Percentiles rank a stretch among this genome's conserved stretches.
phyloP scores from a whole-genome alignment of 2,888 invertebrate species.

The Smittia sp. region DNA sequence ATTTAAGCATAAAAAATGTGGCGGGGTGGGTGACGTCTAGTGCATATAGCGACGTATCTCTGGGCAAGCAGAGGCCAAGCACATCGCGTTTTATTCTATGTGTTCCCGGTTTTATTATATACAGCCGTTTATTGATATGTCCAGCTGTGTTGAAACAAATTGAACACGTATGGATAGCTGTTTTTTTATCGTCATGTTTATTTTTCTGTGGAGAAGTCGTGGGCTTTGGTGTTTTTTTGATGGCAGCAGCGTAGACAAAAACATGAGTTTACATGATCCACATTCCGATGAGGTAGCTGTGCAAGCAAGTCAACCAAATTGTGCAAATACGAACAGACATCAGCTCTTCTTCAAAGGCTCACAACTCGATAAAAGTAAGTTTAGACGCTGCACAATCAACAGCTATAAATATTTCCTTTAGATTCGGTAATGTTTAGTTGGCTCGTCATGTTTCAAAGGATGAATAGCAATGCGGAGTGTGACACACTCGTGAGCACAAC shows the following conservation, averaged over 20 bases:
- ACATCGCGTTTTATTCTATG: background rate
- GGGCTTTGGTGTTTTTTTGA: background rate
- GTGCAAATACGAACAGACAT: too few relatives aligned
- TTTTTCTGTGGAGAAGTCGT: conserved; percentile 15
- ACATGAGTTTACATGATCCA: conserved; percentile 25
- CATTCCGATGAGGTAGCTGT: conserved; percentile 29
- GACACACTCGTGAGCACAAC: background rate
- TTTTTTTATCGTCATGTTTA: conserved; percentile 2
- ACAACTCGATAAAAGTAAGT: too few relatives aligned
- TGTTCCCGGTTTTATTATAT: conserved; percentile 18
- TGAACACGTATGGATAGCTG: conserved; percentile 36
- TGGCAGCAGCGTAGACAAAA: conserved; percentile 6
- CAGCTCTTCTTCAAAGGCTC: too few relatives aligned
- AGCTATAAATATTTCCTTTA: too few relatives aligned
- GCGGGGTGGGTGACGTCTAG: conserved; percentile 2
- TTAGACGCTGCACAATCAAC: too few relatives aligned
- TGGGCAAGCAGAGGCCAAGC: conserved; percentile 18
- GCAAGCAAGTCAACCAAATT: background rate
- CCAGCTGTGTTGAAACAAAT: conserved; percentile 41
- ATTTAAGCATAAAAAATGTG: conserved; percentile 39
- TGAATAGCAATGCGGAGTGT: too few relatives aligned
- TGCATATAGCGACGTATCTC: background rate
- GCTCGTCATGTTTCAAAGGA: too few relatives aligned
- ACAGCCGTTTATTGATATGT: conserved; percentile 37
- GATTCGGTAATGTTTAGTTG: too few relatives aligned